Base-by-base conservation (phyloP, 2,797 vertebrate species). In the Mallotus villosus region DNA sequence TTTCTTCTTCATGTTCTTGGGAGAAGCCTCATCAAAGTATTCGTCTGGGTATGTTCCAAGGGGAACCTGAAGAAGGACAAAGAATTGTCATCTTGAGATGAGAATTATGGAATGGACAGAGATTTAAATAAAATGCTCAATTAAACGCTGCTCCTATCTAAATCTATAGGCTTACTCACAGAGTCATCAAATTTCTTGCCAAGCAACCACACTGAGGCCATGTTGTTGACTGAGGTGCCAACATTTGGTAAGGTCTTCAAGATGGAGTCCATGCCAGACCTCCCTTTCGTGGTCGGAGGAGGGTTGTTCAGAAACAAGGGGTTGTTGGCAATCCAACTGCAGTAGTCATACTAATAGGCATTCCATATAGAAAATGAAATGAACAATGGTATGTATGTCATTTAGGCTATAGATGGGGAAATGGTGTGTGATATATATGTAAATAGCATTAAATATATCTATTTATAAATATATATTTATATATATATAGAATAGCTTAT, bases 1-100 rank as follows among this genome's bases (percentile, higher is more conserved):
- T 34, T 83, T 75, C 19, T 55, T 72, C 2, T 92, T 87, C 61
- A 89, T 81, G 71, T 81, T 75, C 60, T 87, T 81, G 14, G 70
- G 63, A 2, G 25, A 68, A 9, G 76, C 37, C 32, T 89, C 86
- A 19, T 90, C 79, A 29, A 93, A 93, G 63, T 83, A 83, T 2
- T 92, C 84, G 24, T 92, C 86, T 21, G 90, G 86, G 49, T 90
- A 93, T 7, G 66, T 53, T 8, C 93, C 92, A 68, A 95, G 57
- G 16, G 24, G 67, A 32, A 93, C 74, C 94, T 94, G 76, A 2
- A 22, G 29, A 57, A 63, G 12, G 5, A 17, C 14, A 11, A 11
- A 29, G 6, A 67, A 4, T 14, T 51, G 9, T 46, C 14, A 46
- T 11, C 12, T 14, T 46, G 9, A 46, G 9, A 46, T 46, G 41